phyloP scores from a whole-genome alignment of 2,113 vertebrate genomes.

The Leptocoma aspasia region DNA sequence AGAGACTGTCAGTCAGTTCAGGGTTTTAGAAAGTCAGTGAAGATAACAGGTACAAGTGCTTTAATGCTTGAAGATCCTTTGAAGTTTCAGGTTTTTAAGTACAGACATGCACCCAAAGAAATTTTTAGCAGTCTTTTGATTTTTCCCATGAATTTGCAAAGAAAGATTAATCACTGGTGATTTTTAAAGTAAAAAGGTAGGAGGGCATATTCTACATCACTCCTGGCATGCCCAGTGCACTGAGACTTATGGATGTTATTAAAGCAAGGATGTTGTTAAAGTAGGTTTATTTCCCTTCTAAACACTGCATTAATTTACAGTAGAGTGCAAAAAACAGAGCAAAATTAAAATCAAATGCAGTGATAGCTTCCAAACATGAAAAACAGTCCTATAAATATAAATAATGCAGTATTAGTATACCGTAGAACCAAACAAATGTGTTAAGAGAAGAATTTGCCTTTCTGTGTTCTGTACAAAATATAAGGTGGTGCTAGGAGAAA shows the following conservation, averaged over 20 bases:
- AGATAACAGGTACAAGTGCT: background rate
- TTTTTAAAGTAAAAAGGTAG: background rate
- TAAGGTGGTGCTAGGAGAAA: background rate
- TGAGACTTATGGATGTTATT: background rate
- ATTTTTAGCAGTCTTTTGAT: background rate
- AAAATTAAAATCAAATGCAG: constrained; percentile 21
- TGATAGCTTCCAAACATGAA: background rate
- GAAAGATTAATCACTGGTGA: background rate
- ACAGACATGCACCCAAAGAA: background rate
- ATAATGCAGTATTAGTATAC: background rate
- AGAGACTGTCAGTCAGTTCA: background rate
- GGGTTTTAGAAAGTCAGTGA: background rate
- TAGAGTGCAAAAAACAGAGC: background rate
- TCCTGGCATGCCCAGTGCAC: background rate
- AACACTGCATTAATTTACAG: background rate
- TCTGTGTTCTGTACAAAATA: background rate
- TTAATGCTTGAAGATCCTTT: background rate
- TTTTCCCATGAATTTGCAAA: background rate
- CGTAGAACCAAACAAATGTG: background rate
- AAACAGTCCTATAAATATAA: background rate
- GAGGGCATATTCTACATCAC: background rate
- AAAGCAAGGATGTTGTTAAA: constrained; percentile 15
- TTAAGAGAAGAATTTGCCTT: background rate
- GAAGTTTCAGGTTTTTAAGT: background rate
- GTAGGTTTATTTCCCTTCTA: background rate